These are phyloP conservation scores for Chloebia gouldiae DNA, from an alignment of 2,113 vertebrate species.

Conservation along the genomic window DNA sequence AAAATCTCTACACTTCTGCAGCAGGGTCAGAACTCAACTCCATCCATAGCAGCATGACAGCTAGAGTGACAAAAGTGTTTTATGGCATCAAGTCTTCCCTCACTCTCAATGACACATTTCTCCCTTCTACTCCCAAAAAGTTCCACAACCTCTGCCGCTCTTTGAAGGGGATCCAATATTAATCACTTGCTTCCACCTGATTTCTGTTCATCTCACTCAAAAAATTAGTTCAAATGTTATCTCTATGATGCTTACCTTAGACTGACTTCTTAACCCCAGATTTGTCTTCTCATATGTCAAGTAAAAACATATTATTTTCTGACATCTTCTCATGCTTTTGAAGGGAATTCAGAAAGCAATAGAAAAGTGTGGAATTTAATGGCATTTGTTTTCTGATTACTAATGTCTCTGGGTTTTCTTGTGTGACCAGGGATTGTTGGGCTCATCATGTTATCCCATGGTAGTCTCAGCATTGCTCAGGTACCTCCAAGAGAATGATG, in stretches of 20 bases:
- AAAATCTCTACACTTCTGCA: not conserved
- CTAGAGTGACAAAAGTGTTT: not conserved
- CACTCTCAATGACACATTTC: not conserved
- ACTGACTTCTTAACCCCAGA: not conserved
- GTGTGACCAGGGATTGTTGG: not conserved
- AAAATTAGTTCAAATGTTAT: not conserved
- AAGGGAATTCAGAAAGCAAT: not conserved
- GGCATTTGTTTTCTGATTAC: not conserved
- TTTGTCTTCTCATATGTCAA: not conserved
- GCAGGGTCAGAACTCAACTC: not conserved
- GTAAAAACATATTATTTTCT: not conserved
- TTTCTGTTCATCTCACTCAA: not conserved
- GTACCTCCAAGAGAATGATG: not conserved
- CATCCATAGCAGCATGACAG: not conserved
- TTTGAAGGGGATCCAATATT: not conserved
- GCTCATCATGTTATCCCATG: not conserved
- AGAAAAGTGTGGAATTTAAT: not conserved
- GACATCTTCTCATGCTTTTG: not conserved
- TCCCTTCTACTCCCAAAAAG: not conserved
- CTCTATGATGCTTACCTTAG: not conserved
- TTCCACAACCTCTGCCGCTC: rapidly evolving
- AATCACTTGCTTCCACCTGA: not conserved
- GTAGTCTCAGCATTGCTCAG: not conserved
- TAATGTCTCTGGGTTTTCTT: not conserved
- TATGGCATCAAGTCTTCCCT: not conserved